Evolutionary conservation across 2,113 vertebrate species (phyloP).

Genomic region (Tenrec ecaudatus): DNA sequence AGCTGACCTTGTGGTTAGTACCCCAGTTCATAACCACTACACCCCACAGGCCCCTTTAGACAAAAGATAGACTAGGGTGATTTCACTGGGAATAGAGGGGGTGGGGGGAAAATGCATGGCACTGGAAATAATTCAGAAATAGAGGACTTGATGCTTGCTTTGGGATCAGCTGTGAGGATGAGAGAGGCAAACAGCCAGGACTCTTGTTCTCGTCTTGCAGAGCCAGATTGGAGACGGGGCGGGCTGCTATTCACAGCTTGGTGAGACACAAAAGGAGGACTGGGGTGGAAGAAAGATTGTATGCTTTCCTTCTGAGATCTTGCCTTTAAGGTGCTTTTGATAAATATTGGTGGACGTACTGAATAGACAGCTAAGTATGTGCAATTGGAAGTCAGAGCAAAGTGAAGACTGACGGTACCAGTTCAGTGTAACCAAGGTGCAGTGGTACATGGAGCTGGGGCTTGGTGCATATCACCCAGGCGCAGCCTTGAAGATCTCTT

Average conservation of each 20-base stretch:
- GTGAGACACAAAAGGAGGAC: not conserved
- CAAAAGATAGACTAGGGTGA: not conserved
- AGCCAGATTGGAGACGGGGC: not conserved
- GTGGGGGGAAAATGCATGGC: not conserved
- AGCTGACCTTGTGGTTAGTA: too few species aligned
- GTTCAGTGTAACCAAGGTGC: not conserved
- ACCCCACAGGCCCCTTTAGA: not conserved
- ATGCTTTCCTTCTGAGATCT: slow-evolving; percentile 39
- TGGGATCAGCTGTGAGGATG: not conserved
- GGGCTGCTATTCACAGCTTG: not conserved
- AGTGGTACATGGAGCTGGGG: not conserved
- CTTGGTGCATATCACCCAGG: not conserved
- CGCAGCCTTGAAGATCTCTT: not conserved
- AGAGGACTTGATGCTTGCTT: not conserved
- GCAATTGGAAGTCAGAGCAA: slow-evolving; percentile 24
- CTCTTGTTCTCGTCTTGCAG: not conserved
- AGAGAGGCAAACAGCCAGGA: not conserved
- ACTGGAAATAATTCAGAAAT: not conserved
- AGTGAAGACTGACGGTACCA: not conserved
- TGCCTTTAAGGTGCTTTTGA: not conserved
- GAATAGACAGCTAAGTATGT: not conserved
- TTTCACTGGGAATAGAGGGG: not conserved
- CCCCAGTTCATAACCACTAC: too few species aligned
- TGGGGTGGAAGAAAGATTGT: not conserved
- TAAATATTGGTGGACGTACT: not conserved